Evolutionary conservation across 2,113 vertebrate genomes (phyloP).

Genomic region (Electrona antarctica): DNA sequence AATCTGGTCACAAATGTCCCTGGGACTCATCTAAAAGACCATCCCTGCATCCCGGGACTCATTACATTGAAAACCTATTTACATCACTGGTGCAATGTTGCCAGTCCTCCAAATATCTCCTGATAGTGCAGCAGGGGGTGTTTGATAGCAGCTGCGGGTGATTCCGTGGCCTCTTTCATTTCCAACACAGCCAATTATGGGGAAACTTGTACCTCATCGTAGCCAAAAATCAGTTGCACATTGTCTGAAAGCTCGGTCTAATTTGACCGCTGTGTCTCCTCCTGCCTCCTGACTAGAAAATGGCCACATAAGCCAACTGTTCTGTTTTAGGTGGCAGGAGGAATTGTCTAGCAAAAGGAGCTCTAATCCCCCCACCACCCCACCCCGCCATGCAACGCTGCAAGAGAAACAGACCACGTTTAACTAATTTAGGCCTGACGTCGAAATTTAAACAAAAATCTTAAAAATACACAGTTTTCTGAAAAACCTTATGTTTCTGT

Average conservation of each 20-base stretch:
- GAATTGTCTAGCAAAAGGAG: too few species aligned
- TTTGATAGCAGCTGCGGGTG: slow-evolving; percentile 13
- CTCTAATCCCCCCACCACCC: neutral
- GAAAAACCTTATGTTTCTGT: too few species aligned
- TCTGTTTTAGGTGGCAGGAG: too few species aligned
- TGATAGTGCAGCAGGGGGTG: slow-evolving; percentile 1
- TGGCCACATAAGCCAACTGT: neutral
- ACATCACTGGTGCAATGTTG: neutral
- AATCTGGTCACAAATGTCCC: too few species aligned
- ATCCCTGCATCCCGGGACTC: too few species aligned
- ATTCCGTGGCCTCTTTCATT: slow-evolving; percentile 1
- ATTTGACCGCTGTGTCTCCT: slow-evolving; percentile 1
- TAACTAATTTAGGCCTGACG: too few species aligned
- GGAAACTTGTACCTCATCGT: neutral
- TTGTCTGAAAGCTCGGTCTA: neutral
- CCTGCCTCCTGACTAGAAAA: neutral
- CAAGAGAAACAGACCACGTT: neutral
- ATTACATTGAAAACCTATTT: too few species aligned
- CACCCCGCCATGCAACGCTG: neutral
- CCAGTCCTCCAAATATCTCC: slow-evolving; percentile 7
- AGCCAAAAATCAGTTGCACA: neutral
- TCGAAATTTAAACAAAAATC: too few species aligned
- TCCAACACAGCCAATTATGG: slow-evolving; percentile 5
- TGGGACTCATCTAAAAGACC: too few species aligned
- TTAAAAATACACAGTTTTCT: too few species aligned